Evolutionary conservation across 2,113 vertebrate species (phyloP).

Genomic region (Anolis sagrei): DNA sequence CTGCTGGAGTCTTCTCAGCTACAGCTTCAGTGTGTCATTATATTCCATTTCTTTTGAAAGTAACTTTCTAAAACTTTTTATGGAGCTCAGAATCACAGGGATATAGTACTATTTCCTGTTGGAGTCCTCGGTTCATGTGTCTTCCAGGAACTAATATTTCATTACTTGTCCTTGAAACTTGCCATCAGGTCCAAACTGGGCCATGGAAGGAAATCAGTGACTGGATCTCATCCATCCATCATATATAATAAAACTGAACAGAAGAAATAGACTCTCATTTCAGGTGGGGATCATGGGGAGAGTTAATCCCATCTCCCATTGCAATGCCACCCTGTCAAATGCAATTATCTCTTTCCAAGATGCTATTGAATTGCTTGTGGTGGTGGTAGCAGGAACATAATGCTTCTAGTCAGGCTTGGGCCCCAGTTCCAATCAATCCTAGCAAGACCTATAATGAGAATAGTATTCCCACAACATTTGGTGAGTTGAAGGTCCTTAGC

Average conservation of each 20-base stretch:
- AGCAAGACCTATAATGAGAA: neutral
- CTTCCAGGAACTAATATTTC: neutral
- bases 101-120: neutral
- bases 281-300: neutral
- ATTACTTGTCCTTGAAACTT: neutral
- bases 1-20: neutral
- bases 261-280: neutral
- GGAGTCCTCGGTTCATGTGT: neutral
- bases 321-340: neutral
- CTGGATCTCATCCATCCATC: neutral
- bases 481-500: no score
- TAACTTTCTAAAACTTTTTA: neutral
- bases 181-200: neutral
- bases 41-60: neutral
- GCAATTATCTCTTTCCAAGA: neutral
- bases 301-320: no score
- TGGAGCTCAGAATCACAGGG: neutral
- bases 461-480: neutral
- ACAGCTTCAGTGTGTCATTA: no score
- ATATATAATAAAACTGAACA: neutral
- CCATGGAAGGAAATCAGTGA: neutral
- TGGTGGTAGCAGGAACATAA: neutral
- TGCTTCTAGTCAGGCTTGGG: neutral
- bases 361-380: neutral
- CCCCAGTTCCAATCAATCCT: neutral